Conservation (phyloP, 2,113 vertebrate genomes). For the Xenopus borealis region DNA sequence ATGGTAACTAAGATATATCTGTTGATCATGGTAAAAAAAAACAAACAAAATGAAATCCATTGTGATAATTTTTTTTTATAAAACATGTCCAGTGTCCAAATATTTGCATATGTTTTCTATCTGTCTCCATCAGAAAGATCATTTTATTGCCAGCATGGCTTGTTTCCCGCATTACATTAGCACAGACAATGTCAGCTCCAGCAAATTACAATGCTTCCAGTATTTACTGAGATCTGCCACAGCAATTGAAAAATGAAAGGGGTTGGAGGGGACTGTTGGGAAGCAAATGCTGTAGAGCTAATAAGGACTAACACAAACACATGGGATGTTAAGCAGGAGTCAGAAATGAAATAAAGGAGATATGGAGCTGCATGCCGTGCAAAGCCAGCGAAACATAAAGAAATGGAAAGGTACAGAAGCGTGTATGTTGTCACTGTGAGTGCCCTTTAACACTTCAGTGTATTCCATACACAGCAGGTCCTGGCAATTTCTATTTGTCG, state of each 20-base stretch:
- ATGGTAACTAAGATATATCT: no score
- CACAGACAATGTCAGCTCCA: neutral
- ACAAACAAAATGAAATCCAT: no score
- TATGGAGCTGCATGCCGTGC: slow-evolving; percentile 5
- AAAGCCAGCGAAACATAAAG: slow-evolving; percentile 5
- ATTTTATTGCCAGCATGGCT: neutral
- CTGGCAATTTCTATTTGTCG: slow-evolving; percentile 24
- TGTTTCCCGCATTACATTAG: neutral
- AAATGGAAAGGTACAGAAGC: neutral
- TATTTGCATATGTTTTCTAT: neutral
- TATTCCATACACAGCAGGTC: slow-evolving; percentile 31
- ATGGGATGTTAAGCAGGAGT: slow-evolving; percentile 1
- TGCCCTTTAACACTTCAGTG: neutral
- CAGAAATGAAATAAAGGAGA: slow-evolving; percentile 3
- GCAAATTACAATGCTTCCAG: slow-evolving; percentile 5
- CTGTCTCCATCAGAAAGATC: neutral
- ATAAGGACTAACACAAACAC: slow-evolving; percentile 15
- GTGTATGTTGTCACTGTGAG: slow-evolving; percentile 2
- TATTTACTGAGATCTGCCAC: neutral
- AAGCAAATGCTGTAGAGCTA: neutral
- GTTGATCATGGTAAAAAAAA: no score
- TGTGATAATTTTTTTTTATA: no score
- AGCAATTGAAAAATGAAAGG: neutral
- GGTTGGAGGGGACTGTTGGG: neutral
- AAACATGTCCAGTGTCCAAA: no score